Conservation (phyloP, 1,140 invertebrate genomes). For the Ptiloglossa arizonensis region DNA sequence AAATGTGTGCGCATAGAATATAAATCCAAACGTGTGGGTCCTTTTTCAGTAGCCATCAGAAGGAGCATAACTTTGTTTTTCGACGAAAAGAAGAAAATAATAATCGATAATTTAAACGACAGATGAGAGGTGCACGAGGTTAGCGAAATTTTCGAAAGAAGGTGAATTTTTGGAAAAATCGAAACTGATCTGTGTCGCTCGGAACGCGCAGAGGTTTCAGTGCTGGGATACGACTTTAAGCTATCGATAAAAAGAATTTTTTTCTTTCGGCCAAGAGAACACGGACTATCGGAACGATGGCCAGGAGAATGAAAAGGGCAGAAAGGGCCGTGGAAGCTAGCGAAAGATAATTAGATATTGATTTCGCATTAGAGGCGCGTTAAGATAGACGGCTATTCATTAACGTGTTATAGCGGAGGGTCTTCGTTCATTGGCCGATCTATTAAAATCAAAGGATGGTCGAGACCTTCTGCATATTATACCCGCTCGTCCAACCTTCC, state of each 20-base stretch:
- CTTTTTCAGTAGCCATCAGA: too few relatives aligned
- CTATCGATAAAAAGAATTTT: neutral
- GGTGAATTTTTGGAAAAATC: too few relatives aligned
- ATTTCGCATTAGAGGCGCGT: constrained; percentile 68
- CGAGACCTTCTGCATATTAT: constrained; percentile 54
- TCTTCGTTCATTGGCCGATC: constrained; percentile 56
- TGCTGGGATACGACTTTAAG: neutral
- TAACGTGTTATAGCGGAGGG: constrained; percentile 60
- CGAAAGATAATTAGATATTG: constrained; percentile 71
- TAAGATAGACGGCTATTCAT: constrained; percentile 64
- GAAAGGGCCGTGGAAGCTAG: constrained; percentile 18
- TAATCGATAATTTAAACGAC: too few relatives aligned
- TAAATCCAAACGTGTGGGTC: too few relatives aligned
- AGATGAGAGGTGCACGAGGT: too few relatives aligned
- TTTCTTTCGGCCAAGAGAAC: neutral
- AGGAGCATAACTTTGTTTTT: too few relatives aligned
- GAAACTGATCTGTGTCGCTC: too few relatives aligned
- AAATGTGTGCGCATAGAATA: too few relatives aligned
- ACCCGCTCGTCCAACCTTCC: constrained; percentile 21
- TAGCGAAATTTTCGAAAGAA: too few relatives aligned
- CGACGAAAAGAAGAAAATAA: too few relatives aligned
- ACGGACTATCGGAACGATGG: neutral
- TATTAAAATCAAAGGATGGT: constrained; percentile 66
- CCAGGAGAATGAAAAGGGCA: neutral
- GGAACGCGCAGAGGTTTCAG: neutral